Evolutionary conservation across 2,113 vertebrate genomes (phyloP).

Genomic region (Rallus limicola): DNA sequence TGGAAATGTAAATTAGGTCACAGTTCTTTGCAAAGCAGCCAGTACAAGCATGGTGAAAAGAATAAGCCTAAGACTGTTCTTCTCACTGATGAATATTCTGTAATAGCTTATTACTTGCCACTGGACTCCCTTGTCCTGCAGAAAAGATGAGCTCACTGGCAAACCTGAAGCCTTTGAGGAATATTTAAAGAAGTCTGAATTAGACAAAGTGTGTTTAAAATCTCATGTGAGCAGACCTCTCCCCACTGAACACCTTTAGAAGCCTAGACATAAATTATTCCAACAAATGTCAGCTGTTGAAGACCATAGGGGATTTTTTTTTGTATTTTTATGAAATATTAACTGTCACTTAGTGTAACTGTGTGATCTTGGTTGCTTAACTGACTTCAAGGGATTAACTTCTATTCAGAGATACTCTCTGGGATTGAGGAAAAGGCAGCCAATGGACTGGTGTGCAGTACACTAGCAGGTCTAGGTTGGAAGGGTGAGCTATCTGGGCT

Average conservation of each 20-base stretch:
- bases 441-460: not conserved
- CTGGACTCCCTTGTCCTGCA: not conserved
- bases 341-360: not conserved
- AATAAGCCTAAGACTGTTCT: not conserved
- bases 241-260: not conserved
- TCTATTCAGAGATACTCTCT: not conserved
- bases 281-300: slow-evolving; percentile 10
- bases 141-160: not conserved
- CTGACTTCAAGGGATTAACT: slow-evolving; percentile 13
- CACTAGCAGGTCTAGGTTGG: not conserved
- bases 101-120: not conserved
- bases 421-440: not conserved
- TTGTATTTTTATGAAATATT: slow-evolving; percentile 34
- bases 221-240: not conserved
- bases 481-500: not conserved
- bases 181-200: not conserved
- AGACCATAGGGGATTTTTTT: not conserved
- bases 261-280: slow-evolving; percentile 35
- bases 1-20: not conserved
- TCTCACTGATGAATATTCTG: not conserved
- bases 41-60: not conserved
- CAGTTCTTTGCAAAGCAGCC: not conserved
- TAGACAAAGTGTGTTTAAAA: slow-evolving; percentile 16
- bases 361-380: slow-evolving; percentile 17
- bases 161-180: not conserved